Percentiles rank a stretch among this genome's conserved stretches.
phyloP scores from a whole-genome alignment of 2,888 invertebrate genomes.

The Coelinius sp. region DNA sequence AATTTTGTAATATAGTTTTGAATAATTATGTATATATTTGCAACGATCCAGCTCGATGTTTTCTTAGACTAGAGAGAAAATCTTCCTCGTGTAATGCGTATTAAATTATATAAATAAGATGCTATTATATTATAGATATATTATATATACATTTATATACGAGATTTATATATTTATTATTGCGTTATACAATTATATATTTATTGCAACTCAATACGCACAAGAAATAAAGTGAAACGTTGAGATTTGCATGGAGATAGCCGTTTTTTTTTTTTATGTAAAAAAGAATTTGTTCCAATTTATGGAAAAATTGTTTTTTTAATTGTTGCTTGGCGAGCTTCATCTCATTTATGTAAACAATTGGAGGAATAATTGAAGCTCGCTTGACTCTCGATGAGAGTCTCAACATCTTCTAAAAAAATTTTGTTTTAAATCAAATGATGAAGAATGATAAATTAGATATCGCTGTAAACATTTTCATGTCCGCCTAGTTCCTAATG shows the following conservation, averaged over 20 bases:
- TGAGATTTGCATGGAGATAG: constrained; percentile 7
- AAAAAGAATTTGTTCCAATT: constrained; percentile 5
- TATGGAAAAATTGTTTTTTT: constrained; percentile 1
- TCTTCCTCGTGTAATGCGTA: constrained; percentile 16
- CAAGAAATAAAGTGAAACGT: constrained; percentile 38
- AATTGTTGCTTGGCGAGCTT: constrained; percentile 3
- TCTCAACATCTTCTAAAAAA: constrained; percentile 3
- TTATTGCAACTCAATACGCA: constrained; percentile 61
- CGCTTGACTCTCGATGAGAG: constrained; percentile 17
- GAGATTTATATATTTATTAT: constrained; percentile 65
- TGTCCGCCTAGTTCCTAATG: constrained; percentile 70
- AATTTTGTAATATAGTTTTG: constrained; percentile 1
- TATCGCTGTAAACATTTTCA: constrained; percentile 63
- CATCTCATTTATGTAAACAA: not conserved
- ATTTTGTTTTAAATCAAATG: constrained; percentile 16
- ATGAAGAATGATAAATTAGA: constrained; percentile 25
- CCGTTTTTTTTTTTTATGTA: constrained; percentile 20
- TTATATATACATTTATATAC: constrained; percentile 51
- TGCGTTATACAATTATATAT: constrained; percentile 70
- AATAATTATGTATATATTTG: constrained; percentile 28
- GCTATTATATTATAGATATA: constrained; percentile 49
- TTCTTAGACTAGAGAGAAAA: constrained; percentile 59
- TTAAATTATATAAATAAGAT: constrained; percentile 56
- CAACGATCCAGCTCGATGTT: constrained; percentile 62
- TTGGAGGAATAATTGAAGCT: constrained; percentile 1